Conservation (phyloP, 2,113 vertebrate genomes). For the Sakesphorus luctuosus region DNA sequence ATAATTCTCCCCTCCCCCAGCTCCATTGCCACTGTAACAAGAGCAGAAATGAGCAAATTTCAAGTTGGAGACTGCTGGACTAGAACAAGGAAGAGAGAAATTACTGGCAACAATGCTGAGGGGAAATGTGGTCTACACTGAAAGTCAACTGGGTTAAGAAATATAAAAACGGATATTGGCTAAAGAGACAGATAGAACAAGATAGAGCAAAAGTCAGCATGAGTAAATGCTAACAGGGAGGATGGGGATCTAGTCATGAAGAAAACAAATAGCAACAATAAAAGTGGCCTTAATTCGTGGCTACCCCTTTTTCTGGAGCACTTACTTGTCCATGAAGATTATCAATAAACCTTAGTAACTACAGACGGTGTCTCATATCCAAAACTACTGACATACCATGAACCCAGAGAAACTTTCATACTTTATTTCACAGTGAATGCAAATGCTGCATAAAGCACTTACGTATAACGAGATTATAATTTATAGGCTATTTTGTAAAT, state of each 20-base stretch:
- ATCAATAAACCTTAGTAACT: background rate
- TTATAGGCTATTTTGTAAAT: background rate
- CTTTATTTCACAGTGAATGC: background rate
- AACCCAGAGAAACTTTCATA: background rate
- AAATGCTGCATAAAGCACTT: background rate
- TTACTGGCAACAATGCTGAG: background rate
- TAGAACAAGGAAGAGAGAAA: background rate
- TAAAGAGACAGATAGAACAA: background rate
- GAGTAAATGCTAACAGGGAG: background rate
- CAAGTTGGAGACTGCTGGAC: background rate
- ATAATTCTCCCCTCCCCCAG: background rate
- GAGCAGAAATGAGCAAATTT: background rate
- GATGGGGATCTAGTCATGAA: background rate
- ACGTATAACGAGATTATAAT: background rate
- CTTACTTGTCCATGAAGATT: background rate
- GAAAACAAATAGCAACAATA: background rate
- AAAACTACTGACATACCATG: background rate
- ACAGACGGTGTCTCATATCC: background rate
- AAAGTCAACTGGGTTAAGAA: background rate
- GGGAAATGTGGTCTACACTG: background rate
- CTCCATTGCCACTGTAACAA: background rate
- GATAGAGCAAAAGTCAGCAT: background rate
- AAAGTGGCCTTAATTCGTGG: background rate
- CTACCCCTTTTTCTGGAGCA: background rate
- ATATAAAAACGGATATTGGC: background rate